Percentiles rank a stretch among this genome's conserved stretches.
These are phyloP conservation scores for Myotis myotis DNA, from an alignment of 2,797 vertebrate species.

Conservation along the genomic window DNA sequence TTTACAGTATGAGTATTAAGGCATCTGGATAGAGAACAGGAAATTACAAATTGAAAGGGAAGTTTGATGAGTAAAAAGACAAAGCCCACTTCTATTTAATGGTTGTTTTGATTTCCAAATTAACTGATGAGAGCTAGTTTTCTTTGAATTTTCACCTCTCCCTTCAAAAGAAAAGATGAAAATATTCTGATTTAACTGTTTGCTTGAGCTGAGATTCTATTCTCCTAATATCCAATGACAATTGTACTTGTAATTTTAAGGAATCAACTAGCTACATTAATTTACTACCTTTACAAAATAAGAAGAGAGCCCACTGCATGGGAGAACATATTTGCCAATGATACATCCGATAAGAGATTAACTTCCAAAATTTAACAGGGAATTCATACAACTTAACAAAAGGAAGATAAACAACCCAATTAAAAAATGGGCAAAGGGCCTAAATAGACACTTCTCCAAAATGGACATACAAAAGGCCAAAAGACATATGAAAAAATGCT, in stretches of 20 bases:
- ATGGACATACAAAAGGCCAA: too few relatives aligned
- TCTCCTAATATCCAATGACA: conserved; percentile 43
- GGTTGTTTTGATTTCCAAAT: conserved; percentile 12
- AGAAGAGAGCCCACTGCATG: too few relatives aligned
- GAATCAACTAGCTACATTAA: conserved; percentile 33
- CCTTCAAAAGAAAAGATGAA: conserved; percentile 40
- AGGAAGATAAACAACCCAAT: too few relatives aligned
- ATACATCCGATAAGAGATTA: too few relatives aligned
- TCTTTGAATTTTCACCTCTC: conserved; percentile 4
- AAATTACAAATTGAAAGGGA: conserved; percentile 18
- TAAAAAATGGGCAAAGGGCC: too few relatives aligned
- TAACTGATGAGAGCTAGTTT: conserved; percentile 21
- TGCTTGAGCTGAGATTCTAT: conserved; percentile 18
- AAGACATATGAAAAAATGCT: too few relatives aligned
- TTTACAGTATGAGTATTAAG: not conserved
- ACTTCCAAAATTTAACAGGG: too few relatives aligned
- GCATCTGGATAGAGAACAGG: not conserved
- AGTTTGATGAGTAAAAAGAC: not conserved
- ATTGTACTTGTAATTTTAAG: conserved; percentile 15
- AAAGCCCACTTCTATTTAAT: not conserved
- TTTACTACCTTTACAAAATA: conserved; percentile 46
- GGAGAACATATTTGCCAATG: too few relatives aligned
- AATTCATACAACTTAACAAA: too few relatives aligned
- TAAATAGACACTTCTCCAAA: too few relatives aligned
- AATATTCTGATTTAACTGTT: conserved; percentile 42